Conservation (phyloP, 1,140 invertebrate genomes). For the Hyposmocoma kahamanoa region DNA sequence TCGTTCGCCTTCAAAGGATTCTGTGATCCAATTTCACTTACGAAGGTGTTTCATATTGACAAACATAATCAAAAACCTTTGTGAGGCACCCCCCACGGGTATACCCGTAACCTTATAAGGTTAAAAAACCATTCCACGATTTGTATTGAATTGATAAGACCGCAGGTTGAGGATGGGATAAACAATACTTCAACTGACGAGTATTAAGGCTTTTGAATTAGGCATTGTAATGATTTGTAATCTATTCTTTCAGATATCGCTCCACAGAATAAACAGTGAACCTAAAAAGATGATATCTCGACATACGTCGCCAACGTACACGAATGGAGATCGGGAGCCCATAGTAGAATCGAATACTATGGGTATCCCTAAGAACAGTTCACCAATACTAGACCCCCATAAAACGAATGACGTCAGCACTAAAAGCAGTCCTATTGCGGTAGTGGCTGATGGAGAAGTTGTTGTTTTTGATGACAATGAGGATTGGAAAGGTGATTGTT, state of each 20-base stretch:
- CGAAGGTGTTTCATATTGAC: too few species aligned
- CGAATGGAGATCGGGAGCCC: constrained; percentile 52
- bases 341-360: constrained; percentile 43
- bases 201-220: too few species aligned
- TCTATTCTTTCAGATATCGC: constrained; percentile 49
- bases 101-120: too few species aligned
- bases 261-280: constrained; percentile 59
- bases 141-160: too few species aligned
- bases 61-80: too few species aligned
- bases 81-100: too few species aligned
- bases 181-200: too few species aligned
- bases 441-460: constrained; percentile 81
- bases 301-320: constrained; percentile 72
- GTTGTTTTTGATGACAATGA: constrained; percentile 89
- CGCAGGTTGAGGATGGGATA: too few species aligned
- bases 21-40: too few species aligned
- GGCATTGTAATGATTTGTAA: too few species aligned
- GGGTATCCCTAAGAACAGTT: constrained; percentile 68
- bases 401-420: constrained; percentile 55
- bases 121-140: too few species aligned
- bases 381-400: constrained; percentile 70
- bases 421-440: constrained; percentile 70
- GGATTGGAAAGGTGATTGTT: constrained; percentile 76
- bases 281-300: constrained; percentile 71
- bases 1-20: too few species aligned